Evolutionary conservation across 1,140 invertebrate genomes (phyloP).

Genomic region (Anastrepha obliqua): DNA sequence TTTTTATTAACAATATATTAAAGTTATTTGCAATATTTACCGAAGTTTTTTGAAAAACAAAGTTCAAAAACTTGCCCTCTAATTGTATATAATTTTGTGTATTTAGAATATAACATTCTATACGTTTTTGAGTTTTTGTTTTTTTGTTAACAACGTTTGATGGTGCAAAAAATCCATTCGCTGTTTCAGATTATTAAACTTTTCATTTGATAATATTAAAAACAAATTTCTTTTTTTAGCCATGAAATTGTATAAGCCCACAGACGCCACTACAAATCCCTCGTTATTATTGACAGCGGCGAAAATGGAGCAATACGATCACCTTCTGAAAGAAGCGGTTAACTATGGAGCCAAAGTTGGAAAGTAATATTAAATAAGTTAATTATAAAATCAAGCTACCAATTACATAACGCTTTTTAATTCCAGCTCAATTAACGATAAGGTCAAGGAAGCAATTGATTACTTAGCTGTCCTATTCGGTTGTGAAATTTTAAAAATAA

Average conservation of each 20-base stretch:
- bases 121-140: too few species aligned
- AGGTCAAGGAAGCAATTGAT: slow-evolving; percentile 90
- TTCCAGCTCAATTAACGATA: slow-evolving; percentile 80
- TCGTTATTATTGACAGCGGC: slow-evolving; percentile 96
- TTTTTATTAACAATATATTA: too few species aligned
- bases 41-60: too few species aligned
- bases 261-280: slow-evolving; percentile 99
- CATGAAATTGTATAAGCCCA: slow-evolving; percentile 97
- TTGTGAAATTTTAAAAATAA: slow-evolving; percentile 96
- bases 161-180: too few species aligned
- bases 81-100: too few species aligned
- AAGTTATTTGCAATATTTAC: too few species aligned
- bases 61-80: too few species aligned
- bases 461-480: slow-evolving; percentile 97
- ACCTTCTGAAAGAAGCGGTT: slow-evolving; percentile 92
- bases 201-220: too few species aligned
- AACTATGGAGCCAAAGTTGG: slow-evolving; percentile 86
- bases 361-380: slow-evolving; percentile 75
- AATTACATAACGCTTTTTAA: slow-evolving; percentile 12
- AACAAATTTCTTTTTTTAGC: slow-evolving; percentile 77
- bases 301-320: slow-evolving; percentile 91
- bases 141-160: too few species aligned
- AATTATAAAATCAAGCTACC: not conserved
- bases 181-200: too few species aligned
- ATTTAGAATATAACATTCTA: too few species aligned